Conservation (phyloP, 2,797 vertebrate genomes). For the Pseudomugil gertrudae region DNA sequence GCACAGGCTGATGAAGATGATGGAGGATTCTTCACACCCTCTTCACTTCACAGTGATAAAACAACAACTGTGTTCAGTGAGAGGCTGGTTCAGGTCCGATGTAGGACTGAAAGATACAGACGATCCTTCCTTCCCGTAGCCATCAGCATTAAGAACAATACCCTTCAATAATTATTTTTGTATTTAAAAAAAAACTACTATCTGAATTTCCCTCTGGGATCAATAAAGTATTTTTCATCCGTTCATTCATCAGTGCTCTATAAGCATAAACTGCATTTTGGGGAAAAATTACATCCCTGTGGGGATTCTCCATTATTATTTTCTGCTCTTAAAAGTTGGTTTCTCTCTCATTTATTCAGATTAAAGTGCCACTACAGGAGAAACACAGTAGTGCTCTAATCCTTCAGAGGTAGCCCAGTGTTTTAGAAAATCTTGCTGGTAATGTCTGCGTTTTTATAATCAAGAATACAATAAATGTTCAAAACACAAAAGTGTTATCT, state of each 20-base stretch:
- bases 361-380: slow-evolving; percentile 27
- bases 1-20: too few species aligned
- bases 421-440: slow-evolving; percentile 34
- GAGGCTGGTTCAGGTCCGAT: too few species aligned
- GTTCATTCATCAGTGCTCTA: slow-evolving; percentile 8
- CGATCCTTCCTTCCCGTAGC: too few species aligned
- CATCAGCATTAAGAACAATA: too few species aligned
- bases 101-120: too few species aligned
- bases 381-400: slow-evolving; percentile 41
- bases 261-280: slow-evolving; percentile 23
- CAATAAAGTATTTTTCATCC: too few species aligned
- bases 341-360: slow-evolving; percentile 55
- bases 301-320: slow-evolving; percentile 33
- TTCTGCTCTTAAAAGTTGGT: slow-evolving; percentile 39
- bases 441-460: slow-evolving; percentile 29
- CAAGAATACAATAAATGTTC: slow-evolving; percentile 6
- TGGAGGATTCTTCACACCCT: too few species aligned
- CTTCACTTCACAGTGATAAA: too few species aligned
- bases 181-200: too few species aligned
- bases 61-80: too few species aligned
- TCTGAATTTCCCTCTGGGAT: too few species aligned
- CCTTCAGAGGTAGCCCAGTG: slow-evolving; percentile 24
- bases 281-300: slow-evolving; percentile 32
- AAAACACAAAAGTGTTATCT: slow-evolving; percentile 15
- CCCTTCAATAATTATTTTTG: too few species aligned